phyloP scores from a whole-genome alignment of 2,888 invertebrate species.

The Noctua comes region DNA sequence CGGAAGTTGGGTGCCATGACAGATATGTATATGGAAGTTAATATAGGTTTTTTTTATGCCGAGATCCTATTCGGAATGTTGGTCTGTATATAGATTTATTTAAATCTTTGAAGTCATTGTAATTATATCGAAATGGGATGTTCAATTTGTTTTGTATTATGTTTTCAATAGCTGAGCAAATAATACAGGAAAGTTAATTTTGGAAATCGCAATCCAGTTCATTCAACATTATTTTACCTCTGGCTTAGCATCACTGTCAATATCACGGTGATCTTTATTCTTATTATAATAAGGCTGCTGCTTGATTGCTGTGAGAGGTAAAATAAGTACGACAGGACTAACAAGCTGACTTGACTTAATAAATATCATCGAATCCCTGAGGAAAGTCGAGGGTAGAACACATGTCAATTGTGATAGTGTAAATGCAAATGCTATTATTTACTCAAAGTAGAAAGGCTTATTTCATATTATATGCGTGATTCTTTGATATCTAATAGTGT shows the following conservation, averaged over 20 bases:
- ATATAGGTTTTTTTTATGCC: slow-evolving; percentile 49
- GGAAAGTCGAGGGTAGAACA: slow-evolving; percentile 17
- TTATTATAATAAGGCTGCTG: neutral
- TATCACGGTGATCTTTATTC: neutral
- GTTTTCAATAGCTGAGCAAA: slow-evolving; percentile 24
- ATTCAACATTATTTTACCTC: neutral
- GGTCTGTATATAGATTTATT: slow-evolving; percentile 62
- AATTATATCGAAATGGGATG: slow-evolving; percentile 46
- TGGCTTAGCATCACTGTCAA: neutral
- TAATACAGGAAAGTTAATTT: slow-evolving; percentile 25
- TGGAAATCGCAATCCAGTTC: neutral
- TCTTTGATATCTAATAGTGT: slow-evolving; percentile 67
- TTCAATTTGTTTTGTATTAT: slow-evolving; percentile 35
- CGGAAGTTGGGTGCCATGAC: slow-evolving; percentile 80
- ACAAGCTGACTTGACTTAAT: slow-evolving; percentile 12
- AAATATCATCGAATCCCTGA: slow-evolving; percentile 25
- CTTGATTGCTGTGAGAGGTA: neutral
- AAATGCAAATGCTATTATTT: slow-evolving; percentile 42
- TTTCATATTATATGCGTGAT: slow-evolving; percentile 59
- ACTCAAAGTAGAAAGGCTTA: slow-evolving; percentile 52
- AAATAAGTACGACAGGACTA: neutral
- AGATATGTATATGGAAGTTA: slow-evolving; percentile 56
- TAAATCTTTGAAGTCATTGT: slow-evolving; percentile 52
- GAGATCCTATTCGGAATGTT: slow-evolving; percentile 48
- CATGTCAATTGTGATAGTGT: slow-evolving; percentile 36